Percentiles rank a stretch among this genome's conserved stretches.
phyloP scores from a whole-genome alignment of 2,113 vertebrate genomes.

The Cyphomyrus plagiostoma region DNA sequence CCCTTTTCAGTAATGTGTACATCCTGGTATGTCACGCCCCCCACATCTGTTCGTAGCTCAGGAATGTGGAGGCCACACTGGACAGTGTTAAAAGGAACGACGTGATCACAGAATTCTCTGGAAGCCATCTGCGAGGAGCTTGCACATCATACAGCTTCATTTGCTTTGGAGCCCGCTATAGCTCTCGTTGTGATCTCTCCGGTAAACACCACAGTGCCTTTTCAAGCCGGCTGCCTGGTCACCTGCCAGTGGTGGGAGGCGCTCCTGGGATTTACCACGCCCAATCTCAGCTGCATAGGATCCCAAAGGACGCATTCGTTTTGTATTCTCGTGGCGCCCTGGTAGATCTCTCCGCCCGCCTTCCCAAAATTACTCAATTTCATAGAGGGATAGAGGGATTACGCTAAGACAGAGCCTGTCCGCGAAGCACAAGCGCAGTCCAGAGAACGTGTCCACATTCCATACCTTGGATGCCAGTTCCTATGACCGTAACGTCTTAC shows the following conservation, averaged over 20 bases:
- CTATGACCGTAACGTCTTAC: not conserved
- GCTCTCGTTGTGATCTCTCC: not conserved
- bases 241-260: not conserved
- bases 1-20: not conserved
- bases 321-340: not conserved
- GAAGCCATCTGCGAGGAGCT: not conserved
- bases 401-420: not conserved
- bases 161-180: not conserved
- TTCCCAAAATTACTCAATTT: not conserved
- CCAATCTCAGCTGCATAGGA: not conserved
- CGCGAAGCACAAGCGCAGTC: not conserved
- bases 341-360: not conserved
- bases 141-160: not conserved
- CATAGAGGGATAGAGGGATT: slow-evolving; percentile 1
- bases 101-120: not conserved
- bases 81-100: not conserved
- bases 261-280: not conserved
- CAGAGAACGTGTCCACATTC: not conserved
- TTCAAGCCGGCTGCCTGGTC: not conserved
- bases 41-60: not conserved
- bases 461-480: not conserved
- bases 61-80: not conserved
- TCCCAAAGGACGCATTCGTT: not conserved
- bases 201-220: not conserved
- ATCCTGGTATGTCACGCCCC: not conserved